phyloP scores from a whole-genome alignment of 2,888 invertebrate species.

The Hypselothyrea guttata region DNA sequence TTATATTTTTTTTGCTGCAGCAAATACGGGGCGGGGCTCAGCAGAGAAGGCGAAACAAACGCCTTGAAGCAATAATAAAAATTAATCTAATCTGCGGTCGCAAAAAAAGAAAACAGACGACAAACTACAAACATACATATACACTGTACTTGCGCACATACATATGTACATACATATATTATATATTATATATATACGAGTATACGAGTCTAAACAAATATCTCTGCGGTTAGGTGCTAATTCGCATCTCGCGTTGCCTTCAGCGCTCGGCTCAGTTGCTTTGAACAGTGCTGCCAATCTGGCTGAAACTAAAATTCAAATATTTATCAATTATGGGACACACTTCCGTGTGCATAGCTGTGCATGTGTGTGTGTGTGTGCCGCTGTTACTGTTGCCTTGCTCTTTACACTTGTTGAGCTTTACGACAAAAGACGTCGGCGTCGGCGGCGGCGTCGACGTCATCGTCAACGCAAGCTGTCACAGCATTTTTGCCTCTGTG shows the following conservation, averaged over 20 bases:
- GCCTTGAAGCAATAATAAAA: conserved; percentile 70
- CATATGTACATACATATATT: background rate
- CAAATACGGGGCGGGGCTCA: conserved; percentile 28
- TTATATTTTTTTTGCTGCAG: conserved; percentile 35
- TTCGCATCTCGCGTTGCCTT: conserved; percentile 51
- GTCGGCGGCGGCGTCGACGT: conserved; percentile 50
- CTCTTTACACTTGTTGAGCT: conserved; percentile 56
- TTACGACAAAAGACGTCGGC: conserved; percentile 31
- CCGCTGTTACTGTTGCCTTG: conserved; percentile 17
- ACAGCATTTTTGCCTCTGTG: conserved; percentile 14
- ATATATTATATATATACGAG: background rate
- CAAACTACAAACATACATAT: conserved; percentile 21
- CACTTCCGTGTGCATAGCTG: conserved; percentile 51
- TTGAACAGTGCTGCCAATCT: conserved; percentile 51
- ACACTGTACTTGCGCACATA: background rate
- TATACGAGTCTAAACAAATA: conserved; percentile 15
- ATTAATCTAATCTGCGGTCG: conserved; percentile 73
- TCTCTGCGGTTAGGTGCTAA: conserved; percentile 65
- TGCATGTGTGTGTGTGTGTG: background rate
- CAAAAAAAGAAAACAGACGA: conserved; percentile 36
- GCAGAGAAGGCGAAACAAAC: conserved; percentile 25
- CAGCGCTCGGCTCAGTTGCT: conserved; percentile 19
- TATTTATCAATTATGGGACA: conserved; percentile 41
- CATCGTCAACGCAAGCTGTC: conserved; percentile 27
- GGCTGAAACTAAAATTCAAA: conserved; percentile 41